Conservation (phyloP, 2,888 invertebrate genomes). For the Mesoligia furuncula region DNA sequence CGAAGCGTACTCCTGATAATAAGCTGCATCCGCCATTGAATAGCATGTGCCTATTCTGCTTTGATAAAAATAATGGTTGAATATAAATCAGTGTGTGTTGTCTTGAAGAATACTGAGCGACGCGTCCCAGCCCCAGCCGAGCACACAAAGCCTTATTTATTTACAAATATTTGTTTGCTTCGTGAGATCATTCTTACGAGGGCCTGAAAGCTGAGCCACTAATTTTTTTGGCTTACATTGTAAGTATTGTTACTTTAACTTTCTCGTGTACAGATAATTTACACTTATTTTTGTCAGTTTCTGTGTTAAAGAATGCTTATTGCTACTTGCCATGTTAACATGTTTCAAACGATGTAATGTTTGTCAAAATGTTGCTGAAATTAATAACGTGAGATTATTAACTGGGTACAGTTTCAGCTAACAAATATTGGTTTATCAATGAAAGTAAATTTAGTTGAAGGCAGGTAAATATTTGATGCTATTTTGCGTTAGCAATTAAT, state of each 20-base stretch:
- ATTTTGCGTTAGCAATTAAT: slow-evolving; percentile 24
- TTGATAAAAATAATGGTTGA: slow-evolving; percentile 75
- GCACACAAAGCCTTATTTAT: slow-evolving; percentile 79
- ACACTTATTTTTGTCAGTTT: slow-evolving; percentile 27
- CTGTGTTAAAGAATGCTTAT: slow-evolving; percentile 5
- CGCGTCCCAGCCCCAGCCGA: slow-evolving; percentile 51
- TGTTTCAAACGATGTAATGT: slow-evolving; percentile 7
- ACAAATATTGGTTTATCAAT: slow-evolving; percentile 41
- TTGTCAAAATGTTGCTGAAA: slow-evolving; percentile 5
- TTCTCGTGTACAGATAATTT: slow-evolving; percentile 50
- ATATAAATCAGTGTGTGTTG: slow-evolving; percentile 74
- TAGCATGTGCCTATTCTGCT: slow-evolving; percentile 65
- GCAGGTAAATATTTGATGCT: slow-evolving; percentile 46
- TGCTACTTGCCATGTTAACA: slow-evolving; percentile 11
- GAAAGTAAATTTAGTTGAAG: slow-evolving; percentile 31
- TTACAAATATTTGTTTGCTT: slow-evolving; percentile 80
- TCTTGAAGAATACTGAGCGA: slow-evolving; percentile 66
- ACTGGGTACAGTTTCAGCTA: slow-evolving; percentile 16
- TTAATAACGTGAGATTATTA: slow-evolving; percentile 30
- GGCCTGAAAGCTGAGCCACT: slow-evolving; percentile 62
- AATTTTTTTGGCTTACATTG: slow-evolving; percentile 67
- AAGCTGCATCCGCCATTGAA: slow-evolving; percentile 67
- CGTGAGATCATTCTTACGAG: slow-evolving; percentile 70
- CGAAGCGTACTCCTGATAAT: slow-evolving; percentile 62
- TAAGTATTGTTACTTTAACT: slow-evolving; percentile 57